phyloP scores from a whole-genome alignment of 2,797 vertebrate species.

The Bucorvus abyssinicus region DNA sequence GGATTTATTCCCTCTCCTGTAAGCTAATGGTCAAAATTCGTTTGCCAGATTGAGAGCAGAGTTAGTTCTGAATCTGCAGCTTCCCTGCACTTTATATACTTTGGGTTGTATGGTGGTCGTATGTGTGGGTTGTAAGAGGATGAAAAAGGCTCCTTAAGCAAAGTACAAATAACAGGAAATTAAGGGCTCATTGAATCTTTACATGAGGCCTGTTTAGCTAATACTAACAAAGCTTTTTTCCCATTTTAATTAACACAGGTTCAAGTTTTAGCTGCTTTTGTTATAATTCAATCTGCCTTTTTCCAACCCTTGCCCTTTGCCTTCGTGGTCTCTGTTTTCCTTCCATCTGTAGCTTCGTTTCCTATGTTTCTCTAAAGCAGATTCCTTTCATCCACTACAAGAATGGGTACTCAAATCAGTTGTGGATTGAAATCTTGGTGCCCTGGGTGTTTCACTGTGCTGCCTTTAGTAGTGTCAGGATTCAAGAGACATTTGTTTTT shows the following conservation, averaged over 20 bases:
- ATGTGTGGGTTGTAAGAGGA: neutral
- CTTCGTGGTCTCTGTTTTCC: constrained; percentile 32
- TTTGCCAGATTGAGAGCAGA: neutral
- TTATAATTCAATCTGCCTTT: constrained; percentile 10
- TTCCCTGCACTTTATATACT: neutral
- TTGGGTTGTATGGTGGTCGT: neutral
- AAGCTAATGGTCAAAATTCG: neutral
- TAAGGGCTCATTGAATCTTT: neutral
- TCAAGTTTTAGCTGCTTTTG: constrained; percentile 23
- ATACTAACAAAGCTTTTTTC: neutral
- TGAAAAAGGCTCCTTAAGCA: neutral
- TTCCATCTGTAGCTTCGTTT: constrained; percentile 35
- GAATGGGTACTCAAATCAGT: constrained; percentile 36
- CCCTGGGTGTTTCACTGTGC: neutral
- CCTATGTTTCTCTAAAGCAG: neutral
- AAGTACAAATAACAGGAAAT: neutral
- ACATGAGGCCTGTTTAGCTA: constrained; percentile 8
- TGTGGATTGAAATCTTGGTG: constrained; percentile 45
- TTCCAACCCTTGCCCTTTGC: neutral
- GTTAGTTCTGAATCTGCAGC: neutral
- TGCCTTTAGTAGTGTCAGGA: constrained; percentile 13
- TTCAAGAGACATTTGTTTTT: constrained; percentile 63
- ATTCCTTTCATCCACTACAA: constrained; percentile 53
- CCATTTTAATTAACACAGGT: neutral
- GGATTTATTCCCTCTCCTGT: neutral